Conservation (phyloP, 2,888 invertebrate species). For the Drosophila mettleri region DNA sequence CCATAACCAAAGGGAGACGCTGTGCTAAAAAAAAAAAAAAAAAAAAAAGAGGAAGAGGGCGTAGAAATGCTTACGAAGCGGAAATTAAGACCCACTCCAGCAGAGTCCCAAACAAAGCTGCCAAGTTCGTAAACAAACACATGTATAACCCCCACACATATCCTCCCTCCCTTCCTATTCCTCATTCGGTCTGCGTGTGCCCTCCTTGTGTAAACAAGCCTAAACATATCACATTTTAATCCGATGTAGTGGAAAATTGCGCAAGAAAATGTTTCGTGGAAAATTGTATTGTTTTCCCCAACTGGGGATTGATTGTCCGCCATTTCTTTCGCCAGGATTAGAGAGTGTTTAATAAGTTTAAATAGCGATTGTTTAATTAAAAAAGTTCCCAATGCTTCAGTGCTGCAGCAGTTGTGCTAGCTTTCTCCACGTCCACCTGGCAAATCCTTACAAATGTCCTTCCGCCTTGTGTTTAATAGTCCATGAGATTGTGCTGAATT, state of each 20-base stretch:
- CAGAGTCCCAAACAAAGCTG: constrained; percentile 67
- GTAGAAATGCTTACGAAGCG: constrained; percentile 78
- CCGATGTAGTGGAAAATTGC: constrained; percentile 79
- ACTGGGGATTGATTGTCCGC: constrained; percentile 65
- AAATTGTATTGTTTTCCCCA: constrained; percentile 62
- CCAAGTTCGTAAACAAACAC: constrained; percentile 79
- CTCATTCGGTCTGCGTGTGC: constrained; percentile 24
- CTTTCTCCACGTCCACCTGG: constrained; percentile 4
- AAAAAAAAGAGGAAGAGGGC: constrained; percentile 4
- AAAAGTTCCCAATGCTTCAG: constrained; percentile 29
- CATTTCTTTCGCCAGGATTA: constrained; percentile 66
- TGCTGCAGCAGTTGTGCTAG: not conserved
- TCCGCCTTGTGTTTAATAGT: constrained; percentile 62
- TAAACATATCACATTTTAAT: constrained; percentile 81
- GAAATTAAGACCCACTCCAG: constrained; percentile 79
- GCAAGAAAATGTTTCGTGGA: constrained; percentile 50
- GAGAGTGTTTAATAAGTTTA: constrained; percentile 59
- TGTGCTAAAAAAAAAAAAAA: constrained; percentile 25
- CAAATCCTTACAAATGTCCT: constrained; percentile 70
- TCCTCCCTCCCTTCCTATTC: constrained; percentile 3
- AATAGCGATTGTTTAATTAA: constrained; percentile 62
- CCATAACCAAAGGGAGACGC: constrained; percentile 19
- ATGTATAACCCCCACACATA: constrained; percentile 51
- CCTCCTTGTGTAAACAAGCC: constrained; percentile 68
- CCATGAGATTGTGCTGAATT: constrained; percentile 64